These are phyloP conservation scores for Agrotis clavis DNA, from an alignment of 2,888 invertebrate genomes.

Conservation along the genomic window DNA sequence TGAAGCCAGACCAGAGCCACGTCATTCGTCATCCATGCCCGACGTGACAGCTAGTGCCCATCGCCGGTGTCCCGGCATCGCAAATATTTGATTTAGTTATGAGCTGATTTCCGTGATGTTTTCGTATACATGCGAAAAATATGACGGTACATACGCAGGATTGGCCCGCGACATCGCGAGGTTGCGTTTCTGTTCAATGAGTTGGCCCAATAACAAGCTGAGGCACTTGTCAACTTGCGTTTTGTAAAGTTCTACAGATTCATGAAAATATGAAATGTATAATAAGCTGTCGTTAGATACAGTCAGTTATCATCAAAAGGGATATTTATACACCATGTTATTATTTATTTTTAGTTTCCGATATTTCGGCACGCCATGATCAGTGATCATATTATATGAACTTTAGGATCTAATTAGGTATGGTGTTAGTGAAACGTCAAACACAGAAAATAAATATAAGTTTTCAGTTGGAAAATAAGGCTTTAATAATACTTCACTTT, in stretches of 20 bases:
- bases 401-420: no score
- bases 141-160: slow-evolving; percentile 36
- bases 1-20: slow-evolving; percentile 17
- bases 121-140: slow-evolving; percentile 49
- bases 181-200: slow-evolving; percentile 13
- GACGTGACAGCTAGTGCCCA: slow-evolving; percentile 54
- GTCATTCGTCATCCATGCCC: slow-evolving; percentile 26
- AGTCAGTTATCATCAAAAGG: no score
- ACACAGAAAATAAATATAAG: no score
- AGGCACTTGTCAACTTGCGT: slow-evolving; percentile 2
- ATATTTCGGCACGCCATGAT: no score
- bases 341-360: no score
- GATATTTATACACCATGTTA: no score
- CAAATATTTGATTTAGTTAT: slow-evolving; percentile 52
- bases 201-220: background rate
- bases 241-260: background rate
- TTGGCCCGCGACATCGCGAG: slow-evolving; percentile 44
- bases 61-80: slow-evolving; percentile 48
- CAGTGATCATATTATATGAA: no score
- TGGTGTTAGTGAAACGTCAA: no score
- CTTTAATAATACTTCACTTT: background rate
- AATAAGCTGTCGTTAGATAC: no score
- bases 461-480: background rate
- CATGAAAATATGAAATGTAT: background rate
- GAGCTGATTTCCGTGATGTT: slow-evolving; percentile 29